phyloP scores from a whole-genome alignment of 1,140 invertebrate genomes.

The Camponotus floridanus region DNA sequence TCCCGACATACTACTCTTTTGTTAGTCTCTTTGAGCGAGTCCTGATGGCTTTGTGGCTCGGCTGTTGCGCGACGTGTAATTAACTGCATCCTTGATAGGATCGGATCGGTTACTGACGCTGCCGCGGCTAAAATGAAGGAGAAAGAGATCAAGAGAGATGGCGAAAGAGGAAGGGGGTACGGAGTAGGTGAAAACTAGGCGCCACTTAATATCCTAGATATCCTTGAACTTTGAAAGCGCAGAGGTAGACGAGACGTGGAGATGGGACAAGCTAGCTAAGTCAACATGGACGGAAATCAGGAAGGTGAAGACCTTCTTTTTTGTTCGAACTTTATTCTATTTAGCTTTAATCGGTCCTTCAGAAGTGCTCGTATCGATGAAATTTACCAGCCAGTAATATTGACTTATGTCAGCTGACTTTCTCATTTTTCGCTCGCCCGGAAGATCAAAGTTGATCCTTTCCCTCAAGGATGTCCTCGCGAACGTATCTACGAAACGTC shows the following conservation, averaged over 20 bases:
- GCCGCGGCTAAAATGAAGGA: constrained; percentile 26
- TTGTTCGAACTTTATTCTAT: not conserved
- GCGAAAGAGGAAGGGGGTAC: constrained; percentile 1
- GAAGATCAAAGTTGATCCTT: constrained; percentile 63
- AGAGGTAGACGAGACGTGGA: not conserved
- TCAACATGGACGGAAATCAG: constrained; percentile 39
- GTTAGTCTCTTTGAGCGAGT: constrained; percentile 52
- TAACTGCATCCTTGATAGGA: constrained; percentile 73
- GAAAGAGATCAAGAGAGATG: constrained; percentile 13
- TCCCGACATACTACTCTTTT: constrained; percentile 42
- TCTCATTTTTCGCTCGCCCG: constrained; percentile 20
- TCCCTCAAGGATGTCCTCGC: constrained; percentile 52
- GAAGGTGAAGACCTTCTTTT: constrained; percentile 24
- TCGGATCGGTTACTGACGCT: constrained; percentile 46
- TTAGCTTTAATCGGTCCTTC: constrained; percentile 33
- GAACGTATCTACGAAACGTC: constrained; percentile 45
- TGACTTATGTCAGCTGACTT: constrained; percentile 38
- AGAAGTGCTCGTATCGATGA: constrained; percentile 39
- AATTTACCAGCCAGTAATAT: constrained; percentile 60
- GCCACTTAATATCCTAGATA: constrained; percentile 74
- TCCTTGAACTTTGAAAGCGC: constrained; percentile 65
- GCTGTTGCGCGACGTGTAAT: constrained; percentile 68
- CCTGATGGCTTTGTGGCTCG: constrained; percentile 53
- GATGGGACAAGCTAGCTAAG: not conserved
- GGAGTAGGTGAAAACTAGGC: constrained; percentile 71